These are phyloP conservation scores for Acromyrmex charruanus DNA, from an alignment of 1,140 invertebrate species.

Conservation along the genomic window DNA sequence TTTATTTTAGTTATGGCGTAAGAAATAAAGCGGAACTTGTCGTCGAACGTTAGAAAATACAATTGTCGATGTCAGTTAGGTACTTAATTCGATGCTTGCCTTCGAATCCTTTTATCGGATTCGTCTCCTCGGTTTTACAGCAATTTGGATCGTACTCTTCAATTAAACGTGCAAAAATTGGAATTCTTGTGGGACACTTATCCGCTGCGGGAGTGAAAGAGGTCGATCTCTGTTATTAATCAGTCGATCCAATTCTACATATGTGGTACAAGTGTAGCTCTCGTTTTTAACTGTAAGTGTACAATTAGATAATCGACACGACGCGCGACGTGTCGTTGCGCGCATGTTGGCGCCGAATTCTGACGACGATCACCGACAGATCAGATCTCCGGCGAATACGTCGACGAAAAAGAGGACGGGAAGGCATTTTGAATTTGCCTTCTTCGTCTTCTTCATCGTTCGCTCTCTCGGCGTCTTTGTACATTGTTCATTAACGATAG, in stretches of 20 bases:
- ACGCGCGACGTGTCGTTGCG: conserved; percentile 1
- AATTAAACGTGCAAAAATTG: background rate
- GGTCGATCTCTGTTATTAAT: conserved; percentile 20
- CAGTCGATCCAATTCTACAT: conserved; percentile 15
- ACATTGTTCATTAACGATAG: conserved; percentile 60
- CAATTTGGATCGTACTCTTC: background rate
- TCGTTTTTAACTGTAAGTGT: conserved; percentile 52
- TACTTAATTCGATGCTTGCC: conserved; percentile 48
- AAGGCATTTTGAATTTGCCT: background rate
- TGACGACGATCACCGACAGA: conserved; percentile 21
- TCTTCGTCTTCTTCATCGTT: background rate
- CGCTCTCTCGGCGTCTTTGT: conserved; percentile 44
- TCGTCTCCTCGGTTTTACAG: background rate
- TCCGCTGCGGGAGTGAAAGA: background rate
- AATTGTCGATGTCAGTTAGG: conserved; percentile 18
- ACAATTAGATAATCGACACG: conserved; percentile 49
- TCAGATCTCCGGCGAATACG: background rate
- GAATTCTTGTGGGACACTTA: background rate
- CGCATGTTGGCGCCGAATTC: conserved; percentile 21
- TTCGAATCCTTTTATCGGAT: background rate
- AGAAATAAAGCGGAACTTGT: background rate
- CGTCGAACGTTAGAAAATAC: background rate
- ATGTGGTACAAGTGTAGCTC: conserved; percentile 30
- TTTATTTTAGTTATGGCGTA: conserved; percentile 49
- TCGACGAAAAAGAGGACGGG: background rate